A percentile compares a stretch with the other conserved stretches of the same genome.
phyloP scores from a whole-genome alignment of 2,888 invertebrate genomes.

The Nomada ferruginata region DNA sequence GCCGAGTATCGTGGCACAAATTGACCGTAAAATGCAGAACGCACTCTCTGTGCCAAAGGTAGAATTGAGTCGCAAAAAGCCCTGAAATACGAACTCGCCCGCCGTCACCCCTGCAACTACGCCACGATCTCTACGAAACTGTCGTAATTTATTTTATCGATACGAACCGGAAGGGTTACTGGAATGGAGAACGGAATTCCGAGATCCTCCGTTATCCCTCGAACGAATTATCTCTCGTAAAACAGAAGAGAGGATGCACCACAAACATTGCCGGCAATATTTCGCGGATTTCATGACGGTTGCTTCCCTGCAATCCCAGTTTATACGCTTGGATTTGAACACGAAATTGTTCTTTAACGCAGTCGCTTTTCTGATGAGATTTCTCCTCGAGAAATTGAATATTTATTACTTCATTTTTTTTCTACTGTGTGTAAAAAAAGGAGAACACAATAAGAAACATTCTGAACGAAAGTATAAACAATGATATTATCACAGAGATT shows the following conservation, averaged over 20 bases:
- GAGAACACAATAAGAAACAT: too few relatives aligned
- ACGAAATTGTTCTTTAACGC: slow-evolving; percentile 26
- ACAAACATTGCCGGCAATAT: slow-evolving; percentile 17
- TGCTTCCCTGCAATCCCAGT: neutral
- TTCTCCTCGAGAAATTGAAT: neutral
- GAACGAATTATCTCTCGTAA: slow-evolving; percentile 57
- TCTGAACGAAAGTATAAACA: too few relatives aligned
- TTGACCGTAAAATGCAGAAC: slow-evolving; percentile 28
- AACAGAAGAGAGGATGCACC: slow-evolving; percentile 41
- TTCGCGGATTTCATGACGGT: slow-evolving; percentile 36
- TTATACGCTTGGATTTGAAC: neutral
- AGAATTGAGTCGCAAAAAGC: slow-evolving; percentile 12
- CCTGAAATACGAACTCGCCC: slow-evolving; percentile 16
- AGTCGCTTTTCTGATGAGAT: neutral
- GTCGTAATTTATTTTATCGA: slow-evolving; percentile 51
- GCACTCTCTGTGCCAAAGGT: neutral
- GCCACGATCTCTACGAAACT: slow-evolving; percentile 9
- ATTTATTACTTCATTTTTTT: neutral
- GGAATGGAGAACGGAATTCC: neutral
- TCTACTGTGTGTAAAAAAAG: neutral
- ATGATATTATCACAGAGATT: too few relatives aligned
- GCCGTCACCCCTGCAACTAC: neutral
- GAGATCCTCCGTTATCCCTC: slow-evolving; percentile 22
- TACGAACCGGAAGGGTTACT: slow-evolving; percentile 18
- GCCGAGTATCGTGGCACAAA: neutral